phyloP scores from a whole-genome alignment of 2,797 vertebrate genomes.

The Melanotaenia pygmaea region DNA sequence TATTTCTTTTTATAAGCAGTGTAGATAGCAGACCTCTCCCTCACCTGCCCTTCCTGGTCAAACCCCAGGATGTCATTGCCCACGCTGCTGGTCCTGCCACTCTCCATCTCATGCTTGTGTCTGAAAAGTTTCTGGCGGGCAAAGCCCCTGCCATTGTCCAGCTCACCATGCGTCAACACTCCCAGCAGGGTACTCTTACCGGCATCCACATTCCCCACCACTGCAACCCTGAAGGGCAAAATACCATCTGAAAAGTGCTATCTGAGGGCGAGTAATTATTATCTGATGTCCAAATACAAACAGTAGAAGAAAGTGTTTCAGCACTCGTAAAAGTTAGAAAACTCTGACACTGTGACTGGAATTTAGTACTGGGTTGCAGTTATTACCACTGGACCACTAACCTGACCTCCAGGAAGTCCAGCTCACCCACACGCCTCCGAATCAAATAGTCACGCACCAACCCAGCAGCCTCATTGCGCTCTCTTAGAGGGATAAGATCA shows the following conservation, averaged over 20 bases:
- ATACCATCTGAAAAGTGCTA: constrained; percentile 1
- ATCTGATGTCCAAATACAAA: not conserved
- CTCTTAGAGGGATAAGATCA: constrained; percentile 92
- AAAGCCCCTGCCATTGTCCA: constrained; percentile 97
- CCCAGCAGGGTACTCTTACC: constrained; percentile 97
- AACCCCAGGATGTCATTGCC: constrained; percentile 99
- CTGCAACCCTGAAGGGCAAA: constrained; percentile 88
- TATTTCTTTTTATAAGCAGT: not conserved
- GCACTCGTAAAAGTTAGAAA: not conserved
- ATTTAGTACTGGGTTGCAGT: not conserved
- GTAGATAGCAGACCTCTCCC: constrained; percentile 2
- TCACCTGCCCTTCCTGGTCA: constrained; percentile 91
- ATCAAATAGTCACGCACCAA: constrained; percentile 94
- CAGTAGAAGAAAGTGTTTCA: not conserved
- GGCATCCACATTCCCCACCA: constrained; percentile 97
- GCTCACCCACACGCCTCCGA: constrained; percentile 94
- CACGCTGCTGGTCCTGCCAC: constrained; percentile 97
- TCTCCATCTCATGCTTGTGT: constrained; percentile 98
- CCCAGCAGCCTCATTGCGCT: constrained; percentile 91
- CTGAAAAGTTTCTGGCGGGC: constrained; percentile 98
- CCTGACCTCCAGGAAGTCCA: constrained; percentile 99
- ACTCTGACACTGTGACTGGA: not conserved
- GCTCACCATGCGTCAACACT: constrained; percentile 94
- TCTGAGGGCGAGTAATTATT: not conserved
- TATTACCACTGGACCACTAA: constrained; percentile 72